Base-by-base conservation (phyloP, 2,797 vertebrate species). In the Sciurus carolinensis region DNA sequence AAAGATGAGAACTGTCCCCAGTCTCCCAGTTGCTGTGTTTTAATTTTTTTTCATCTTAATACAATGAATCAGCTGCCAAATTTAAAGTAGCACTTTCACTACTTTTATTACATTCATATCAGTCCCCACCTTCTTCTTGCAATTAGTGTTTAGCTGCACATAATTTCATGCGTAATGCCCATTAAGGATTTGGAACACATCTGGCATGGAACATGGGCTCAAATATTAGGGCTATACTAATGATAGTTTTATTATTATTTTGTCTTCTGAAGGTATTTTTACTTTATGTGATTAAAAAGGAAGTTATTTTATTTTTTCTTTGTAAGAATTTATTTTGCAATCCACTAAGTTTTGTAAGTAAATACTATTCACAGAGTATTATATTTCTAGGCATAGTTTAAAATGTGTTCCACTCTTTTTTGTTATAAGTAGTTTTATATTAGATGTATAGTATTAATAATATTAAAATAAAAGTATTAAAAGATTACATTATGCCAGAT, bases 41-140 rank as follows among this genome's bases (percentile, higher is more conserved):
- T 71, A 22, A 62, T 54, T 67, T 67, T 90, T 52, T 42, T 69
- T 80, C 20, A 17, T 9, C 28, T 59, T 95, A 57, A 87, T 93
- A 88, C 8, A 50, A 11, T 86, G 90, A 91, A 95, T 95, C 75
- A 96, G 18, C 64, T 96, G 79, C 59, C 82, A 95, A 71, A 66
- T 95, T 88, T 79, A 88, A 96, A 94, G 15, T 77, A 90, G 80
- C 33, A 42, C 44, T 89, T 95, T 91, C 47, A 64, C 30, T 42
- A 59, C 24, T 75, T 95, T 82, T 44, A 42, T 82, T 90, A 85
- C 54, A 69, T 79, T 7, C 47, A 73, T 66, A 87, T 91, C 20
- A 71, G 20, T 47, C 42, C 36, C 57, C 64, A 36, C 89, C 62
- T 91, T 93, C 64, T 83, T 67, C 67, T 90, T 85, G n/a, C 30